Evolutionary conservation across 2,888 invertebrate genomes (phyloP).

Genomic region (Callyntrura sp.): DNA sequence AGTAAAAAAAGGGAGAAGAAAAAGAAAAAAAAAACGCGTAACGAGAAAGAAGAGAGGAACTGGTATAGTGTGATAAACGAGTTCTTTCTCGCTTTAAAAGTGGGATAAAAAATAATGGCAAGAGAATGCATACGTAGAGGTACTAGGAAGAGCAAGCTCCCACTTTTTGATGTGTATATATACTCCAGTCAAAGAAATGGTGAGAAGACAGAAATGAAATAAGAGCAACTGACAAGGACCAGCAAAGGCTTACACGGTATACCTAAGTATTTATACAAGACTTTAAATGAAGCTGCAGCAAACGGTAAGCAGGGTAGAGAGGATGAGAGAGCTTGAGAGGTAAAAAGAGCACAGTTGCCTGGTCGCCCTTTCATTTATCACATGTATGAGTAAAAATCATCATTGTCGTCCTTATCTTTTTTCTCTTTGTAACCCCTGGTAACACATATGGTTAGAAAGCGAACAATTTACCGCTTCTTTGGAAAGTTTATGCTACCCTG

Average conservation of each 20-base stretch:
- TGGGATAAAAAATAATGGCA: slow-evolving; percentile 55
- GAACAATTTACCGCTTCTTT: not conserved
- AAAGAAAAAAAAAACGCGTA: not conserved
- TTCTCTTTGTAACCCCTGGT: not conserved
- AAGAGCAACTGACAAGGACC: not conserved
- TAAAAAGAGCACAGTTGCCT: not conserved
- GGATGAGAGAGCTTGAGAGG: too few relatives aligned
- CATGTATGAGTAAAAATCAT: not conserved
- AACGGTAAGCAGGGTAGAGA: not conserved
- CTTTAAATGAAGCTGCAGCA: not conserved
- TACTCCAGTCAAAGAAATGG: not conserved
- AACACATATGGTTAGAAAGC: not conserved
- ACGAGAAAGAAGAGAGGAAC: not conserved
- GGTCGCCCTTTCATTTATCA: not conserved
- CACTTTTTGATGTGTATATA: too few relatives aligned
- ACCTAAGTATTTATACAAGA: not conserved
- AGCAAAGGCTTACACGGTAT: not conserved
- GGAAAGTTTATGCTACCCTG: not conserved
- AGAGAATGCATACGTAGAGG: not conserved
- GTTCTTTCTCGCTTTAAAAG: slow-evolving; percentile 53
- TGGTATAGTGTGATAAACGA: slow-evolving; percentile 66
- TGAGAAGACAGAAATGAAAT: slow-evolving; percentile 16
- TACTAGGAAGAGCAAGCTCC: not conserved
- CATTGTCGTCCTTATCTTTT: not conserved
- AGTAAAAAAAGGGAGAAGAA: not conserved